Percentiles rank a stretch among this genome's conserved stretches.
Conservation (phyloP, 2,113 vertebrate species). For the Hirundichthys speculiger region DNA sequence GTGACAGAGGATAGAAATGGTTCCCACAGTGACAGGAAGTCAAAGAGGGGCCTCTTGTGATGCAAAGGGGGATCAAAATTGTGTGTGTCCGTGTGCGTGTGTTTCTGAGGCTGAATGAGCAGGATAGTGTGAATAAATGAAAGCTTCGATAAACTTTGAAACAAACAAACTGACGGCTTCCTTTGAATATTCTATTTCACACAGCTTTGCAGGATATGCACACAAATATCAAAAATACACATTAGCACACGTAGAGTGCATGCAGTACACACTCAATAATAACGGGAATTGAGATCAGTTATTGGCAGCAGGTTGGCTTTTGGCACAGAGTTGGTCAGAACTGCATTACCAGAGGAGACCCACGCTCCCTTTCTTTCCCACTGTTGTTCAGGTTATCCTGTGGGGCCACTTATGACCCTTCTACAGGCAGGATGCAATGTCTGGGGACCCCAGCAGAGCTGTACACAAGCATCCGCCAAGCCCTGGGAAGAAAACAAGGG, state of each 20-base stretch:
- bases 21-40: constrained; percentile 84
- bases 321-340: constrained; percentile 63
- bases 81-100: constrained; percentile 23
- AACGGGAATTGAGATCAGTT: constrained; percentile 45
- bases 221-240: constrained; percentile 9
- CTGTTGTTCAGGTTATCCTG: constrained; percentile 84
- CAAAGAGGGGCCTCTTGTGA: constrained; percentile 73
- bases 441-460: constrained; percentile 79
- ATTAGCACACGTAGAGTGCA: constrained; percentile 34
- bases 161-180: not conserved
- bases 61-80: constrained; percentile 55
- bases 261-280: constrained; percentile 51
- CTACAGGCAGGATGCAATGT: constrained; percentile 80
- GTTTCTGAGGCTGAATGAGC: constrained; percentile 31
- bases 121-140: constrained; percentile 32
- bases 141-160: constrained; percentile 13
- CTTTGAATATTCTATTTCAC: not conserved
- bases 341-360: constrained; percentile 59
- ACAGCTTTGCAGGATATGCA: constrained; percentile 1
- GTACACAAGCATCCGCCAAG: constrained; percentile 79
- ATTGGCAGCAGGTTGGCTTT: constrained; percentile 61
- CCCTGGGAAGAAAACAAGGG: constrained; percentile 82
- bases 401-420: constrained; percentile 79
- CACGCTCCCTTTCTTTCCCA: constrained; percentile 78
- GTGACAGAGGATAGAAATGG: constrained; percentile 75